Evolutionary conservation across 2,113 vertebrate genomes (phyloP), one percentile per base, ranked within the genome.

Genomic region (Callithrix jacchus): DNA sequence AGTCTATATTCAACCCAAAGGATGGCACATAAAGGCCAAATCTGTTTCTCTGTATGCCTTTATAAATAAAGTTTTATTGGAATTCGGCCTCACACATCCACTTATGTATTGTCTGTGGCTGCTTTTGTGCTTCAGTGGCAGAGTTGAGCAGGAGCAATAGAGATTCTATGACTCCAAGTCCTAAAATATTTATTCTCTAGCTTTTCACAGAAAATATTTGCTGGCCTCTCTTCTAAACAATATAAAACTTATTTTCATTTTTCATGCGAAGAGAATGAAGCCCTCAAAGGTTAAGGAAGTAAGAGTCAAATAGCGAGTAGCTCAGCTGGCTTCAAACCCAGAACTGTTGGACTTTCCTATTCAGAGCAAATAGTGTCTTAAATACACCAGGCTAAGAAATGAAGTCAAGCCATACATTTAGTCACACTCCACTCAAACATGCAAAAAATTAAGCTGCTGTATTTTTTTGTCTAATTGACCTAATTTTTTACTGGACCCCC

Each of bases 61-160:
- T 82, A 9, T 49, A 81, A 92, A 93, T 71, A 82, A 91, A 93
- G 74, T 82, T 89, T 95, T 95, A 66, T 86, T 71, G 68, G 58
- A 47, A 77, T 49, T 49, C 61, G 20, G 79, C 7, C 23, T 6
- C 2, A 0, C 27, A 8, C 56, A 56, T 52, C 40, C 23, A 23
- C 8, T 61, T 23, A 25, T 35, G 16, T 13, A 27, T 49, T 32
- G 8, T 52, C 74, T 58, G 81, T 42, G 47, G 80, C 85, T 25
- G 25, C 27, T 58, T 66, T 45, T 14, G 0, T 13, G 61, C 37
- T 32, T 81, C 54, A 42, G 0, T 0, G 20, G 42, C 23, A 27
- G 17, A 45, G 25, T 4, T 27, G 64, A 89, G 20, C 2, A 30
- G 16, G 16, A 11, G 35, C 25, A 12, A 9, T 16, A 12, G 27